Conservation (phyloP, 2,113 vertebrate species). For the Ariopsis seemanni region DNA sequence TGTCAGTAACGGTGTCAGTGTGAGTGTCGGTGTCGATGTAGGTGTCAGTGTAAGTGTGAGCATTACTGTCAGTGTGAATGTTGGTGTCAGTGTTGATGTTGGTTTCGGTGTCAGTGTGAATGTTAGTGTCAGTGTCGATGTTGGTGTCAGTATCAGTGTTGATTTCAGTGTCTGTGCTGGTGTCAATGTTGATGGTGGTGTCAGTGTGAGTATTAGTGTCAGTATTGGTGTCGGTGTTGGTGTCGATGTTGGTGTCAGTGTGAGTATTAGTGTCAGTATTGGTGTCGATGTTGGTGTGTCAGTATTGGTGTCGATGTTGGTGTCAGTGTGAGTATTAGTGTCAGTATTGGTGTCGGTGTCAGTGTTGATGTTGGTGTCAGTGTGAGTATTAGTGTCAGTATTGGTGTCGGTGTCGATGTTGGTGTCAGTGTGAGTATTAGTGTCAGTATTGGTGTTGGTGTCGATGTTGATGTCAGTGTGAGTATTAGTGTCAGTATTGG, state of each 20-base stretch:
- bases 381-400: background rate
- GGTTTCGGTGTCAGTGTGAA: background rate
- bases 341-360: background rate
- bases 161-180: background rate
- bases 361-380: background rate
- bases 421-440: background rate
- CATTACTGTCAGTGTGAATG: background rate
- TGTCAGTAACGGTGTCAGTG: background rate
- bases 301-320: background rate
- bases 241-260: background rate
- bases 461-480: too few relatives aligned
- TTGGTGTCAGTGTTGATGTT: background rate
- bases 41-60: too few relatives aligned
- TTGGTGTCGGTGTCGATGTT: background rate
- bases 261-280: background rate
- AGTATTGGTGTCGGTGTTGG: background rate
- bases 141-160: background rate
- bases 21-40: too few relatives aligned
- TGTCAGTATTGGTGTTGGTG: background rate
- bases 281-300: background rate
- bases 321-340: background rate
- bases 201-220: background rate
- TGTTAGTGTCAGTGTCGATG: background rate
- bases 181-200: background rate
- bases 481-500: too few relatives aligned